Conservation (phyloP, 2,888 invertebrate genomes). For the Hipparchia sbordonii region DNA sequence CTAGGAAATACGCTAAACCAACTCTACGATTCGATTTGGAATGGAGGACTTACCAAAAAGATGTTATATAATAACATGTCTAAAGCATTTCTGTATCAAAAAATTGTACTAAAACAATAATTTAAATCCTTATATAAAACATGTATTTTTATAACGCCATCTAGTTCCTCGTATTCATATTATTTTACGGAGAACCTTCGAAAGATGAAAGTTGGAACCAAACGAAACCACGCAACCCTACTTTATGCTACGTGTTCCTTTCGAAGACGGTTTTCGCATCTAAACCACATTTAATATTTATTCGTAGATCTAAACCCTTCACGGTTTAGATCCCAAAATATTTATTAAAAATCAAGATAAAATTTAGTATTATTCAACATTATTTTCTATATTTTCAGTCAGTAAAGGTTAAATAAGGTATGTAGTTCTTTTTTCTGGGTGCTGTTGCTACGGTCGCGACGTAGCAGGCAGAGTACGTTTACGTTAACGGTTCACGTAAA, state of each 20-base stretch:
- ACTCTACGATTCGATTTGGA: too few species aligned
- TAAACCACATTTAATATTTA: too few species aligned
- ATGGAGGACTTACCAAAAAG: too few species aligned
- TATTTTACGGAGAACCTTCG: slow-evolving; percentile 6
- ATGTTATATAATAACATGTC: too few species aligned
- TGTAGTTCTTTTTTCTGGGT: neutral
- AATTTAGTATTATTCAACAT: neutral
- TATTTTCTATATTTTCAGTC: neutral
- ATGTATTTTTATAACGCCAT: slow-evolving; percentile 21
- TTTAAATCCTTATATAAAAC: too few species aligned
- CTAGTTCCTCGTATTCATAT: slow-evolving; percentile 18
- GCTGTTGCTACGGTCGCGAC: neutral
- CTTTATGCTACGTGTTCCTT: slow-evolving; percentile 1
- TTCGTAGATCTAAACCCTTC: too few species aligned
- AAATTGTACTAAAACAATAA: too few species aligned
- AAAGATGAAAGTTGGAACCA: slow-evolving; percentile 8
- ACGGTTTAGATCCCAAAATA: neutral
- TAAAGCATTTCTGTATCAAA: too few species aligned
- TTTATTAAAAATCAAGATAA: neutral
- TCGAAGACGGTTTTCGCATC: neutral
- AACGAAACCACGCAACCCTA: neutral
- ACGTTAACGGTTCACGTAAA: slow-evolving; percentile 22
- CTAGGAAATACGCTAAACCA: too few species aligned
- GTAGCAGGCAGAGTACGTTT: neutral
- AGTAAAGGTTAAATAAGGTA: neutral